Base-by-base conservation (phyloP, 2,797 vertebrate species). In the Pseudochirops corinnae region DNA sequence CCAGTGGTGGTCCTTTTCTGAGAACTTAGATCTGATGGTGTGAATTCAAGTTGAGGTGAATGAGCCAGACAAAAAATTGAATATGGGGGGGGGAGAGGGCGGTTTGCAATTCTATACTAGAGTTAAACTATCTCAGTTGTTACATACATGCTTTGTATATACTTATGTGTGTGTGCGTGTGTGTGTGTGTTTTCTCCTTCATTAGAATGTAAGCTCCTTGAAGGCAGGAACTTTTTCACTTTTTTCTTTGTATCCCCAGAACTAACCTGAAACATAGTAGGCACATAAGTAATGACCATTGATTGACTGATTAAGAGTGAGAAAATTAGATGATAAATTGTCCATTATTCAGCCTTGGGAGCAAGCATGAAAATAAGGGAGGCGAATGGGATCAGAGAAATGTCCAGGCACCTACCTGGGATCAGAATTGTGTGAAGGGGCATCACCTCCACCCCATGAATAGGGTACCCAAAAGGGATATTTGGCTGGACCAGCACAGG, bases 381-480 rank as follows among this genome's bases (percentile, higher is more conserved):
- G 90, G 90, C 28, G 9, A 55, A 53, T 53, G 16, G 74, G 39
- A 2, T 18, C 74, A 46, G 14, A 9, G 29, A 82, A 82, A 58
- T 1, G 52, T 11, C 55, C 58, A 13, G 2, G 56, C 1, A 94
- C 97, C 28, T 97, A 98, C 98, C 98, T 96, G 97, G 98, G 90
- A 98, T 97, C 90, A 92, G 87, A 92, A 98, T 53, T 0, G 97
- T 98, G 46, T 98, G 97, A 92, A 98, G 91, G 2, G 98, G 98
- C 96, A 98, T 98, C 94, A 98, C 98, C 10, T 97, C 98, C 56
- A 97, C 95, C 10, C 98, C 98, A 0, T 98, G 94, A 55, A 98
- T 93, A 0, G 98, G 98, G 90, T 98, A 98, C 18, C 97, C 98
- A 31, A 98, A 98, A 26, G 98, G 98, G 53, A 97, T 92, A 90